Evolutionary conservation across 2,113 vertebrate genomes (phyloP).

Genomic region (Mungos mungo): DNA sequence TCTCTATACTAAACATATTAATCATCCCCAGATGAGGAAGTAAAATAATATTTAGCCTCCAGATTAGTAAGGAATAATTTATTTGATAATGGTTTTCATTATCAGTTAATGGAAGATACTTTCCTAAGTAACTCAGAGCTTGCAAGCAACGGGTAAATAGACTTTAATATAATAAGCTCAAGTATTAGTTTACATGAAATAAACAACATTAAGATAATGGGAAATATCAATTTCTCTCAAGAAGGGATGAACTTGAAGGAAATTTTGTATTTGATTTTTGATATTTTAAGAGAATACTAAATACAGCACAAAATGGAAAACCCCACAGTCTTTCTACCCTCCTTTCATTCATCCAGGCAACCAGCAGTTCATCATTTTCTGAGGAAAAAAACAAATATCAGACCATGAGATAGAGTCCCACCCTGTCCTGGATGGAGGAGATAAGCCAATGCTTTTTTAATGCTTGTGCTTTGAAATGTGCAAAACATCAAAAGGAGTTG

Average conservation of each 20-base stretch:
- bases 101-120: conserved; percentile 24
- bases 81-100: conserved; percentile 38
- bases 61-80: conserved; percentile 46
- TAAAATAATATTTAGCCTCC: conserved; percentile 28
- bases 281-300: not conserved
- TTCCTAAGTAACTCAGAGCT: conserved; percentile 25
- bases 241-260: not conserved
- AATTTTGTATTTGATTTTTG: conserved; percentile 8
- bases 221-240: not conserved
- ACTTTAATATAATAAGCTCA: not conserved
- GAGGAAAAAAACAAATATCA: not conserved
- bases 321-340: not conserved
- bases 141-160: not conserved
- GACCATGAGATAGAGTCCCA: not conserved
- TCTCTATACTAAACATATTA: not conserved
- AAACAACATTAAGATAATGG: not conserved
- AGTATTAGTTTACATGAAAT: conserved; percentile 18
- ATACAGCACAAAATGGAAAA: not conserved
- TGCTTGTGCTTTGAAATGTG: not conserved
- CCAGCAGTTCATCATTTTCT: not conserved
- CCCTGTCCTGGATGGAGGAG: not conserved
- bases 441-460: not conserved
- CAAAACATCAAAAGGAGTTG: not conserved
- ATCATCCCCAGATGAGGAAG: conserved; percentile 3
- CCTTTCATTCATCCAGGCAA: not conserved